Evolutionary conservation across 2,113 vertebrate genomes (phyloP).

Genomic region (Aepyceros melampus): DNA sequence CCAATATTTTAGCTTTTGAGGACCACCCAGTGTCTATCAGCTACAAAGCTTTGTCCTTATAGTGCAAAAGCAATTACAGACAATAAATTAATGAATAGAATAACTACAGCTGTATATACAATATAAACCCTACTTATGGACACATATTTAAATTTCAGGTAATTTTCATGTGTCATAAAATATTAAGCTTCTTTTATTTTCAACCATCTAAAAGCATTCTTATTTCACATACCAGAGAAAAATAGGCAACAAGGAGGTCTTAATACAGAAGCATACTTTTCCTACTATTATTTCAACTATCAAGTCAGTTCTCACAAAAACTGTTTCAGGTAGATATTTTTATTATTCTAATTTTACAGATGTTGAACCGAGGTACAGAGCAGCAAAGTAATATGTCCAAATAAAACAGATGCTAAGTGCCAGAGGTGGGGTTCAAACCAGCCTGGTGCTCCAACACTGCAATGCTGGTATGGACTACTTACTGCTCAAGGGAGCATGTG

Average conservation of each 20-base stretch:
- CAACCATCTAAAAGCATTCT: background rate
- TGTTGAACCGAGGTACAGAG: background rate
- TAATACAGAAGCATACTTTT: background rate
- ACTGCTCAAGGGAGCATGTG: background rate
- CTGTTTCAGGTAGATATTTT: background rate
- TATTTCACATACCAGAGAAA: background rate
- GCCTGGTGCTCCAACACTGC: background rate
- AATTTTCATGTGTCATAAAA: background rate
- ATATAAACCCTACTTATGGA: background rate
- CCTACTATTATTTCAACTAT: background rate
- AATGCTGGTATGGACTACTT: background rate
- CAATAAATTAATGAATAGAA: background rate
- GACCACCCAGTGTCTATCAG: rapidly evolving
- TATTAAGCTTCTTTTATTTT: background rate
- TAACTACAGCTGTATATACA: background rate
- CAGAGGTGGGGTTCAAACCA: background rate
- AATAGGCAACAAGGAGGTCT: background rate
- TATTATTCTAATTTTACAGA: background rate
- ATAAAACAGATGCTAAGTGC: background rate
- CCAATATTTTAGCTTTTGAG: background rate
- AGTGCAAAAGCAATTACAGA: background rate
- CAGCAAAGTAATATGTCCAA: background rate
- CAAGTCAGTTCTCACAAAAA: background rate
- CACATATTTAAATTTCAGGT: background rate
- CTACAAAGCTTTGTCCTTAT: background rate